Percentiles rank a stretch among this genome's conserved stretches.
Conservation (phyloP, 2,113 vertebrate species). For the Orthonyx spaldingii region DNA sequence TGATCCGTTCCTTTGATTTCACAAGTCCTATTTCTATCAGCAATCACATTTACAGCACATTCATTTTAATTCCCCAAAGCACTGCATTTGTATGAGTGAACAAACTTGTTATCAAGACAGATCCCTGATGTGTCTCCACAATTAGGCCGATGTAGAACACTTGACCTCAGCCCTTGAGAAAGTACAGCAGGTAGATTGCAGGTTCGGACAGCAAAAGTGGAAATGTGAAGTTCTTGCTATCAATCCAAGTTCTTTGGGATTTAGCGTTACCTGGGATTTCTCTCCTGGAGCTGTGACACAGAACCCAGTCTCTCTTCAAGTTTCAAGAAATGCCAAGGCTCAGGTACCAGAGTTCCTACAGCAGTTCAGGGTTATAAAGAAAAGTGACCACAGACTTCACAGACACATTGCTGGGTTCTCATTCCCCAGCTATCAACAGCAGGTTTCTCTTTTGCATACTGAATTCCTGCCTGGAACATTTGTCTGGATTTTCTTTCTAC, state of each 20-base stretch:
- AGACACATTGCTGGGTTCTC: not conserved
- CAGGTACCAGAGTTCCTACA: not conserved
- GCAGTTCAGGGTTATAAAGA: not conserved
- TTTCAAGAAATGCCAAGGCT: not conserved
- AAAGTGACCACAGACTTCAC: not conserved
- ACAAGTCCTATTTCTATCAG: not conserved
- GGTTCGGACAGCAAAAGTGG: not conserved
- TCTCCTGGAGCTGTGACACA: not conserved
- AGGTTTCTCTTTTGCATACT: not conserved
- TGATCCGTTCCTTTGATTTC: not conserved
- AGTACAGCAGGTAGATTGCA: not conserved
- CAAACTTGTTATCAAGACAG: not conserved
- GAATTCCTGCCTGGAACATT: not conserved
- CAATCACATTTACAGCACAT: not conserved
- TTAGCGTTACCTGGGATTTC: not conserved
- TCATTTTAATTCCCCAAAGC: not conserved
- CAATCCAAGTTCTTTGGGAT: not conserved
- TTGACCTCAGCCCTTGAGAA: not conserved
- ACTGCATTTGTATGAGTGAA: not conserved
- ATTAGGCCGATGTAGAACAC: not conserved
- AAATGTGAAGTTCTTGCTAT: not conserved
- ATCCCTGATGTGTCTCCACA: not conserved
- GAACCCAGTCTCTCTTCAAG: not conserved
- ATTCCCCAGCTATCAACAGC: not conserved
- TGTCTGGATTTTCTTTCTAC: not conserved